phyloP scores from a whole-genome alignment of 2,113 vertebrate species.

The Tychaedon coryphoeus region DNA sequence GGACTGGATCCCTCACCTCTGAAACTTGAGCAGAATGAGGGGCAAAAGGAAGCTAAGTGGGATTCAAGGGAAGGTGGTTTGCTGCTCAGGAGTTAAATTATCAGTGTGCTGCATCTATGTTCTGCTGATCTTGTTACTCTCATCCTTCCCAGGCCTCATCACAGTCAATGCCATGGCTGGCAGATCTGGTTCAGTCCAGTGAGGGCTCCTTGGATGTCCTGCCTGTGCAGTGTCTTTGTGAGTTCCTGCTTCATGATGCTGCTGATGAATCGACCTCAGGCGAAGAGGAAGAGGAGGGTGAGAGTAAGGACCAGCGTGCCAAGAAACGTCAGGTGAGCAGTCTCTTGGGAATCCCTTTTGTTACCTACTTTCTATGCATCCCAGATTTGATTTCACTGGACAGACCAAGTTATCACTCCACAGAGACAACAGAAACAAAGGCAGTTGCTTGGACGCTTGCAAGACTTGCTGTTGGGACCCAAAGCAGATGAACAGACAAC shows the following conservation, averaged over 20 bases:
- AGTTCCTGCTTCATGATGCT: conserved; percentile 94
- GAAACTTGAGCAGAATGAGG: neutral
- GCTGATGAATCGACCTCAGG: conserved; percentile 81
- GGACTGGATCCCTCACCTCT: neutral
- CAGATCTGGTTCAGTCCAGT: conserved; percentile 95
- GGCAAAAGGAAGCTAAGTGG: neutral
- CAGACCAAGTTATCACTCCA: neutral
- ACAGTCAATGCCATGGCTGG: conserved; percentile 98
- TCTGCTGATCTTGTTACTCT: neutral
- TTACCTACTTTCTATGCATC: neutral
- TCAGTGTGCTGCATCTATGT: neutral
- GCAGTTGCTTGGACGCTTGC: conserved; percentile 91
- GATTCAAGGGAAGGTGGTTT: neutral
- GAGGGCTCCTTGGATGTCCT: conserved; percentile 96
- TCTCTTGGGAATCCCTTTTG: neutral
- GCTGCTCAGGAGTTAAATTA: neutral
- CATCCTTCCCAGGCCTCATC: conserved; percentile 84
- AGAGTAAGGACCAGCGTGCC: conserved; percentile 93
- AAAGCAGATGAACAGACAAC: conserved; percentile 96
- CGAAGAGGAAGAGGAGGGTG: conserved; percentile 91
- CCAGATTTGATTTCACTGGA: neutral
- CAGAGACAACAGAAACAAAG: conserved; percentile 96
- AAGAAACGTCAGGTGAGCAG: conserved; percentile 87
- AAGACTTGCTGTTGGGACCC: conserved; percentile 92
- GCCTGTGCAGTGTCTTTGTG: conserved; percentile 95